These are phyloP conservation scores for Podarcis raffonei DNA, from an alignment of 2,113 vertebrate genomes.

Conservation along the genomic window DNA sequence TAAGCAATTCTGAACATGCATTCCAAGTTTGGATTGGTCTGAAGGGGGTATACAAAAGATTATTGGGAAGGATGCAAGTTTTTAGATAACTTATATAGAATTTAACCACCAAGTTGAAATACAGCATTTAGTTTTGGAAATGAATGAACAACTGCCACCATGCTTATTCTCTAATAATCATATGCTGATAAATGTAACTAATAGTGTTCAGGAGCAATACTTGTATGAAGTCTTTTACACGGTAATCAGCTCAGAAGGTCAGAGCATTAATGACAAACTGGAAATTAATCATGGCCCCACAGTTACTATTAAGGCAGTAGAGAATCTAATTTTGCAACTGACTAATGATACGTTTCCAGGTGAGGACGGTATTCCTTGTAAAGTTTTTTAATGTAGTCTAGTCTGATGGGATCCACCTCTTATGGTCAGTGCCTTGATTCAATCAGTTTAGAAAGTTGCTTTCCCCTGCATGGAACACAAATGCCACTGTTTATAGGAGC, in stretches of 20 bases:
- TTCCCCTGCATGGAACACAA: neutral
- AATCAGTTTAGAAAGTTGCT: neutral
- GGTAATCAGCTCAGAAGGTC: neutral
- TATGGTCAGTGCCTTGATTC: neutral
- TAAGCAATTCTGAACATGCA: neutral
- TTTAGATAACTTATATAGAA: neutral
- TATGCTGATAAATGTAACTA: neutral
- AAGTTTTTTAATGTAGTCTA: neutral
- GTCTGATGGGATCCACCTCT: neutral
- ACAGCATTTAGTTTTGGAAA: neutral
- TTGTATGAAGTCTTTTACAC: neutral
- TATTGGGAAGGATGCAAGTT: neutral
- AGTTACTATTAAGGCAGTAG: neutral
- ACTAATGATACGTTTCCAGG: neutral
- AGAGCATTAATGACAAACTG: conserved; percentile 5
- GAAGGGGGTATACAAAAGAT: neutral
- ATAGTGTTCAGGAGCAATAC: neutral
- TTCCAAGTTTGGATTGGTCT: neutral
- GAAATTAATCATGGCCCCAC: neutral
- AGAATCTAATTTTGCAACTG: conserved; percentile 4
- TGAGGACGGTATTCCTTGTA: neutral
- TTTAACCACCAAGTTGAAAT: neutral
- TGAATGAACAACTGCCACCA: neutral
- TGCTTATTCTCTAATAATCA: neutral
- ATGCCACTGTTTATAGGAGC: neutral